Evolutionary conservation across 2,888 invertebrate species (phyloP).

Genomic region (Desoria tigrina): DNA sequence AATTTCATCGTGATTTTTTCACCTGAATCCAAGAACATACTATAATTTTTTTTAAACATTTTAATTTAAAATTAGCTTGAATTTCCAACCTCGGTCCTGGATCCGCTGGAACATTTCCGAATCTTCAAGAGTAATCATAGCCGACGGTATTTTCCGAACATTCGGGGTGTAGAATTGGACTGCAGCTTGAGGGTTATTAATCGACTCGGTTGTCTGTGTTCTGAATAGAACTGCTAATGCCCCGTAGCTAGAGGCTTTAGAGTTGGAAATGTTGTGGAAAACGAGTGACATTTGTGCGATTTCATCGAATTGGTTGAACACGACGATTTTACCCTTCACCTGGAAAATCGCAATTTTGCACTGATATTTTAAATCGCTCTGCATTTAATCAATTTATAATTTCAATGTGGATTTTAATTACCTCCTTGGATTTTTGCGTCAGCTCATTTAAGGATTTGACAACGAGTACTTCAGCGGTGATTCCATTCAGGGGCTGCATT

Average conservation of each 20-base stretch:
- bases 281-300: conserved; percentile 16
- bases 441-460: too few relatives aligned
- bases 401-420: conserved; percentile 11
- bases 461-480: conserved; percentile 28
- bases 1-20: conserved; percentile 13
- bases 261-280: conserved; percentile 52
- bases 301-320: conserved; percentile 32
- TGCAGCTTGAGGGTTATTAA: conserved; percentile 59
- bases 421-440: conserved; percentile 22
- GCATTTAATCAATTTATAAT: neutral
- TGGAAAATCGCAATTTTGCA: neutral
- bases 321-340: conserved; percentile 33
- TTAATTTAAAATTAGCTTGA: too few relatives aligned
- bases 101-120: conserved; percentile 71
- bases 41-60: too few relatives aligned
- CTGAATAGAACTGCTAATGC: conserved; percentile 57
- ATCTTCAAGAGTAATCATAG: conserved; percentile 76
- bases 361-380: too few relatives aligned
- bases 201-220: conserved; percentile 56
- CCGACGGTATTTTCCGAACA: conserved; percentile 68
- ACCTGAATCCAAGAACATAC: too few relatives aligned
- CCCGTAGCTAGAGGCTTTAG: conserved; percentile 56
- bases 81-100: conserved; percentile 14
- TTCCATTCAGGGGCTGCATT: conserved; percentile 17
- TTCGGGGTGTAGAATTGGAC: conserved; percentile 56